Evolutionary conservation across 2,113 vertebrate species (phyloP).

Genomic region (Bos indicus): DNA sequence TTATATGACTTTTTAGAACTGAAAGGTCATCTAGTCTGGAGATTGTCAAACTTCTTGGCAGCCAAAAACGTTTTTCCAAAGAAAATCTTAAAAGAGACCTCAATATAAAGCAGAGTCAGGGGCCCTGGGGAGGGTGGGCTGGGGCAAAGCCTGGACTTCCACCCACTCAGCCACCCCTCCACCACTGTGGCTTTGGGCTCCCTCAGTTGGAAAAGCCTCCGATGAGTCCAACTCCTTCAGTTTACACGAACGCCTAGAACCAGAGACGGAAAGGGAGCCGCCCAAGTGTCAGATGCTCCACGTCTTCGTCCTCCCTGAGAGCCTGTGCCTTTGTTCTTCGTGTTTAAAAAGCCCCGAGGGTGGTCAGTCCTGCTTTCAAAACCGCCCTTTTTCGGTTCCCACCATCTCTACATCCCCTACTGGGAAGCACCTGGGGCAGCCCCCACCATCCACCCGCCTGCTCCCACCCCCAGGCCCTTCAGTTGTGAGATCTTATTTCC

Average conservation of each 20-base stretch:
- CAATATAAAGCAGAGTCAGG: background rate
- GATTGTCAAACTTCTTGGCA: background rate
- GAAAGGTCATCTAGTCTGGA: background rate
- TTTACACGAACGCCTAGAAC: background rate
- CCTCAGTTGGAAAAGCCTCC: background rate
- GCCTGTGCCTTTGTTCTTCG: background rate
- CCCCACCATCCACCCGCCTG: accelerated
- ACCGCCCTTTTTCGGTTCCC: background rate
- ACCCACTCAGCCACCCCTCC: background rate
- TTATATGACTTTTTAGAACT: background rate
- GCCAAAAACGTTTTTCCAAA: background rate
- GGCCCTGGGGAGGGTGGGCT: no score
- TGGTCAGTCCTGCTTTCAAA: background rate
- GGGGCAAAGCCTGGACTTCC: background rate
- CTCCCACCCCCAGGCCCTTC: background rate
- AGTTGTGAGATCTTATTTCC: background rate
- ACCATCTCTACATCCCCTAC: background rate
- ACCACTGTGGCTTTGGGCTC: background rate
- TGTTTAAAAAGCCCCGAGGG: background rate
- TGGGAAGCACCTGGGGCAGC: background rate
- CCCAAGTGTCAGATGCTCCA: background rate
- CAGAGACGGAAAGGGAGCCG: background rate
- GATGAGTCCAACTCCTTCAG: background rate
- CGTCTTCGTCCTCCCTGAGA: background rate
- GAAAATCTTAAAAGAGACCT: background rate